These are phyloP conservation scores for Plotosus lineatus DNA, from an alignment of 2,113 vertebrate genomes.

Conservation along the genomic window DNA sequence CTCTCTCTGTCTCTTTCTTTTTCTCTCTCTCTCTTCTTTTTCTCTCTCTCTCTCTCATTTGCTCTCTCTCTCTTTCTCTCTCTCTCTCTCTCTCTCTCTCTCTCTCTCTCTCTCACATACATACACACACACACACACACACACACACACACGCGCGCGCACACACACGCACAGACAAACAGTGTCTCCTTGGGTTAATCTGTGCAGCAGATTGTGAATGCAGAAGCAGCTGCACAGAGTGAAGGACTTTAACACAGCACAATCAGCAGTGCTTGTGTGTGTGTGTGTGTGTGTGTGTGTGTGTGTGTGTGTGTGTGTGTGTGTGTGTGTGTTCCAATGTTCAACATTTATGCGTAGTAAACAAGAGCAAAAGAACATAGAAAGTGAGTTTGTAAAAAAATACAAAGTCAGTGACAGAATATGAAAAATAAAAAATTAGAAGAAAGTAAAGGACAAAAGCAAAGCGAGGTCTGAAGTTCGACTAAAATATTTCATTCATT, in stretches of 20 bases:
- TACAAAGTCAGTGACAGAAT: neutral
- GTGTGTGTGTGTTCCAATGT: neutral
- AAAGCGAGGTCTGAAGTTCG: too few species aligned
- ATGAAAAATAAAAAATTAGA: neutral
- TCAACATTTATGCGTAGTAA: conserved; percentile 7
- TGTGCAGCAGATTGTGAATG: conserved; percentile 25
- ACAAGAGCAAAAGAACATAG: conserved; percentile 18
- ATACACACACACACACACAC: neutral
- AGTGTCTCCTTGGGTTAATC: conserved; percentile 9
- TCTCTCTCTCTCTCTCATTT: conserved; percentile 30
- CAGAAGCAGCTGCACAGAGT: conserved; percentile 32
- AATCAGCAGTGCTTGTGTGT: conserved; percentile 23
- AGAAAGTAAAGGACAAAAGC: neutral
- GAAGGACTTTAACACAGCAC: conserved; percentile 23
- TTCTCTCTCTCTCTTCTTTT: neutral
- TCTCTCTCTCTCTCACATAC: neutral
- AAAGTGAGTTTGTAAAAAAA: neutral
- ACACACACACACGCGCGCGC: neutral
- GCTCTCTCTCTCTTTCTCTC: neutral
- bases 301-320: neutral
- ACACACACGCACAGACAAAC: neutral
- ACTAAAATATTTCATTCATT: too few species aligned
- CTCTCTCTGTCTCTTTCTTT: conserved; percentile 34
- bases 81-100: neutral
- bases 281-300: conserved; percentile 16